Evolutionary conservation across 2,888 invertebrate species (phyloP), one percentile per base, ranked within the genome.

Genomic region (Sicus ferrugineus): DNA sequence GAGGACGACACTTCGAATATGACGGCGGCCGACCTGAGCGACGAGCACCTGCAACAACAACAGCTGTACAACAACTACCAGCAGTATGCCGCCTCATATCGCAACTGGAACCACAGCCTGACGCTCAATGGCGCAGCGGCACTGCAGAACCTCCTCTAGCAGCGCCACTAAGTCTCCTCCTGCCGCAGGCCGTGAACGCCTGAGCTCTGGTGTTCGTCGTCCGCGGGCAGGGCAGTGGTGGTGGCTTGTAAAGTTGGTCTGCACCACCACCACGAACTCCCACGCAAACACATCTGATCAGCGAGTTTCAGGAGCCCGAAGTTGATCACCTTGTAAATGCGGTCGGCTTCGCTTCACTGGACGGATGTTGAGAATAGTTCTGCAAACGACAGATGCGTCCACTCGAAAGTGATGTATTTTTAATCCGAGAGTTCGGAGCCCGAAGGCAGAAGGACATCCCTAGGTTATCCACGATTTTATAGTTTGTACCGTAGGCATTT

Each of bases 331-430:
- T 9, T 62, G 62, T 62, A 62, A 28, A 62, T 62, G 46, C 62
- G 42, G 26, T 46, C 26, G 34, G 21, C 21, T 21, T 54, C 11
- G 16, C 26, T 54, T 23, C 54, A 21, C 14, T 54, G 3, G 16
- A 19, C 26, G 16, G 19, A 23, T 21, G n/a, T 11, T 52, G 1
- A 52, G 23, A 52, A 52, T 23, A 54, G 54, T 23, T 42, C n/a
- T 42, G n/a, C n/a, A n/a, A 54, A 26, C 3, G 23, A 54, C 11
- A 28, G 23, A 23, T 9, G 9, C n/a, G n/a, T n/a, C n/a, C 78
- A 77, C 78, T 79, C 80, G 81, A 83, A 83, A 82, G 83, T 84
- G 84, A 84, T 83, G 83, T 84, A 83, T 83, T 79, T 77, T 78
- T 82, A 83, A 82, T n/a, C n/a, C n/a, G 83, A 38, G 2, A 61